phyloP scores from a whole-genome alignment of 2,113 vertebrate genomes.

The Ptychochromis oligacanthus region DNA sequence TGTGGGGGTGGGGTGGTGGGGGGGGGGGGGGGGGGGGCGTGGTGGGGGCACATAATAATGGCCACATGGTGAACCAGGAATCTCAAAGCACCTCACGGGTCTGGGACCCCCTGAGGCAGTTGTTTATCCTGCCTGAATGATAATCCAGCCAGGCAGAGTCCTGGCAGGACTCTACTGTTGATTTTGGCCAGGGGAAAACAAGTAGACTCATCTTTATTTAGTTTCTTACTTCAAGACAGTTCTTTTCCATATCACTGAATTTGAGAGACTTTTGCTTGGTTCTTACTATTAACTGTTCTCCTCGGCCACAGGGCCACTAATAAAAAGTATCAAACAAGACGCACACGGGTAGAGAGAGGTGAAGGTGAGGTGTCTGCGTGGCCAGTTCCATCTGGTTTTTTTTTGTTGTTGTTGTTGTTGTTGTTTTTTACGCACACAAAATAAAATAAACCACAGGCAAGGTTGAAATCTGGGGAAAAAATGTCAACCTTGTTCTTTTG shows the following conservation, averaged over 20 bases:
- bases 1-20: no score
- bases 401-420: not conserved
- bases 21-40: no score
- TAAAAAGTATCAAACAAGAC: not conserved
- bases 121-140: not conserved
- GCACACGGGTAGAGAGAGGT: not conserved
- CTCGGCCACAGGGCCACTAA: not conserved
- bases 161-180: not conserved
- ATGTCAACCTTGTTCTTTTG: not conserved
- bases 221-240: not conserved
- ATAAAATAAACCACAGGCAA: not conserved
- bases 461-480: not conserved
- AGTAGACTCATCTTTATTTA: not conserved
- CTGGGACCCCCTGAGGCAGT: not conserved
- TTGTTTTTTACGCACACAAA: not conserved
- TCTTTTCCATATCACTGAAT: not conserved
- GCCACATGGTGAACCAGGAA: not conserved
- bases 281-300: not conserved
- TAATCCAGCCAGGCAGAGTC: no score
- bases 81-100: not conserved
- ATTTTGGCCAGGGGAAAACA: not conserved
- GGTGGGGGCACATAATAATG: not conserved
- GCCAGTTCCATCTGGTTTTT: not conserved
- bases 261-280: not conserved
- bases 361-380: not conserved